Conservation (phyloP, 2,888 invertebrate genomes). For the Plagodis dolabraria region DNA sequence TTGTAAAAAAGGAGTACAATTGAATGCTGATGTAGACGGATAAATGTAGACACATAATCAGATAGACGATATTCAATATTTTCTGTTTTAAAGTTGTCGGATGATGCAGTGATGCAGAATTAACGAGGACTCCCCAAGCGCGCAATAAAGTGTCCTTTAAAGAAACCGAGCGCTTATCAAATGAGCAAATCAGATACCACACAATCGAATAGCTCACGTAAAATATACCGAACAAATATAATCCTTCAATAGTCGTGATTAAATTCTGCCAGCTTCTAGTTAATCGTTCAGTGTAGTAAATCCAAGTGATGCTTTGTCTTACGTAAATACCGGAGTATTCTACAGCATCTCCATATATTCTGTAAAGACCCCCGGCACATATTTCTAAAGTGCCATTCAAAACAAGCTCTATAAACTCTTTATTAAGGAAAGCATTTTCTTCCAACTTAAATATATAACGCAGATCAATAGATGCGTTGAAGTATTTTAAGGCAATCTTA, state of each 20-base stretch:
- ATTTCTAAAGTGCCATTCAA: constrained; percentile 63
- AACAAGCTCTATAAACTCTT: constrained; percentile 51
- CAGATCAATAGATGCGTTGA: constrained; percentile 59
- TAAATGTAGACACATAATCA: constrained; percentile 60
- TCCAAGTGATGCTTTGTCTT: constrained; percentile 60
- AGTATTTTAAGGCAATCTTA: constrained; percentile 60
- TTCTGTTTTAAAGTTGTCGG: constrained; percentile 62
- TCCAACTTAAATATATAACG: constrained; percentile 51
- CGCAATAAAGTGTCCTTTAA: constrained; percentile 52
- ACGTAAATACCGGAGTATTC: constrained; percentile 68
- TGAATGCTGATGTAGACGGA: constrained; percentile 63
- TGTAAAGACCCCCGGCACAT: constrained; percentile 66
- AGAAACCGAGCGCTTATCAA: constrained; percentile 48
- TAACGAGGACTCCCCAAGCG: constrained; percentile 64
- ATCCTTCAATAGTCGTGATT: constrained; percentile 49
- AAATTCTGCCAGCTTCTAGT: constrained; percentile 61
- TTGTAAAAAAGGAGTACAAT: constrained; percentile 66
- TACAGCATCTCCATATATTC: constrained; percentile 60
- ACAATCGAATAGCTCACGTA: constrained; percentile 54
- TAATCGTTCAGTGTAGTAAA: constrained; percentile 57
- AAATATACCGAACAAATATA: constrained; percentile 64
- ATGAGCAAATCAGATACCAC: constrained; percentile 54
- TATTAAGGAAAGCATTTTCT: constrained; percentile 46
- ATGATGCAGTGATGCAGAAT: constrained; percentile 53
- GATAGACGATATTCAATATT: constrained; percentile 58